A percentile compares a stretch with the other conserved stretches of the same genome.
Conservation (phyloP, 2,797 vertebrate species). For the Sphenodon punctatus region DNA sequence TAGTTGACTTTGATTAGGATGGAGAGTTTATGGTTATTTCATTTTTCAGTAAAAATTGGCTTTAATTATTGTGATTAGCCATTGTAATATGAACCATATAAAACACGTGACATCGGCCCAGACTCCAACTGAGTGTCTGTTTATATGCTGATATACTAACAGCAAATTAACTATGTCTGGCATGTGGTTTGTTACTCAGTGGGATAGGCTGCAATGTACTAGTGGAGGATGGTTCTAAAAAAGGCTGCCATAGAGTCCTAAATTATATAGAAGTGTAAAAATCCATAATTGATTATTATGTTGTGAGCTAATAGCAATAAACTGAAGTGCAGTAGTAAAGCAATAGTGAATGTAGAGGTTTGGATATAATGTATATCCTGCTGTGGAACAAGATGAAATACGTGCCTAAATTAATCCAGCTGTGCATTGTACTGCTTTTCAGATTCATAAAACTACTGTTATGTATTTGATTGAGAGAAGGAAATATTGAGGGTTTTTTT, state of each 20-base stretch:
- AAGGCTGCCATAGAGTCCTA: background rate
- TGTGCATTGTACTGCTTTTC: conserved; percentile 14
- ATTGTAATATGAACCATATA: background rate
- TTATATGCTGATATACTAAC: background rate
- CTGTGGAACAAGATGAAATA: background rate
- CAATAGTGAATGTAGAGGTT: background rate
- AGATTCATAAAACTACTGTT: conserved; percentile 1
- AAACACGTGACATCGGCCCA: background rate
- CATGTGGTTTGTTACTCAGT: background rate
- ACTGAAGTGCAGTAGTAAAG: conserved; percentile 15
- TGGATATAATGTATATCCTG: background rate
- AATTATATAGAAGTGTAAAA: conserved; percentile 11
- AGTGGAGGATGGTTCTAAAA: background rate
- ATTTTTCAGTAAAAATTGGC: background rate
- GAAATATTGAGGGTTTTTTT: no score
- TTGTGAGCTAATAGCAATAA: background rate
- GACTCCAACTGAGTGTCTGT: background rate
- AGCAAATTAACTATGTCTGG: conserved; percentile 9
- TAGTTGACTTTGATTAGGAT: background rate
- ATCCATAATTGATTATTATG: background rate
- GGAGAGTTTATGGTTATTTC: background rate
- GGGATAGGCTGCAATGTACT: background rate
- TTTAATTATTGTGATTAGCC: background rate
- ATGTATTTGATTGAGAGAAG: background rate
- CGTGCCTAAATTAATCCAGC: conserved; percentile 18